phyloP scores from a whole-genome alignment of 2,113 vertebrate genomes.

The Halichoeres trimaculatus region DNA sequence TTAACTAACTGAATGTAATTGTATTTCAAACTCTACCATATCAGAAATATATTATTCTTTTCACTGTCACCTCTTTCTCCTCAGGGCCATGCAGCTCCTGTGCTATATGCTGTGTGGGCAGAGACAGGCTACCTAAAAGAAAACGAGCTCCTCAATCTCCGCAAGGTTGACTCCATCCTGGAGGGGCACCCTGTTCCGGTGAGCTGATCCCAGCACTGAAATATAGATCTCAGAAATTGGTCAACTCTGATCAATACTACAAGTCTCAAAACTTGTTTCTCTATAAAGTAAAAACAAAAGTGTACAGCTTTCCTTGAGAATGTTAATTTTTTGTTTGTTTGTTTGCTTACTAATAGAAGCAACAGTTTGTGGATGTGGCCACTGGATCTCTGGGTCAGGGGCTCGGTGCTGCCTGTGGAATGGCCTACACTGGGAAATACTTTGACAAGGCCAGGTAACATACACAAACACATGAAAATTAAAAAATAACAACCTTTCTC shows the following conservation, averaged over 20 bases:
- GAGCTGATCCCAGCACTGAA: constrained; percentile 59
- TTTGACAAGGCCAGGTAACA: constrained; percentile 93
- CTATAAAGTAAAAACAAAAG: background rate
- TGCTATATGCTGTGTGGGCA: constrained; percentile 93
- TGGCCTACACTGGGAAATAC: constrained; percentile 96
- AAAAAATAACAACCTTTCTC: background rate
- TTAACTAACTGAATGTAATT: too few species aligned
- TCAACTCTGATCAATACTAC: background rate
- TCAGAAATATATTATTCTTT: too few species aligned
- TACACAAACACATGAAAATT: constrained; percentile 6
- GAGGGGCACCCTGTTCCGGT: constrained; percentile 96
- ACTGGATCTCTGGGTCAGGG: constrained; percentile 96
- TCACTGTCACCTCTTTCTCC: background rate
- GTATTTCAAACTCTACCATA: too few species aligned
- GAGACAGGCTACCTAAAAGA: constrained; percentile 93
- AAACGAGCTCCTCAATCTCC: constrained; percentile 90
- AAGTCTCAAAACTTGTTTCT: background rate
- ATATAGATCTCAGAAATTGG: background rate
- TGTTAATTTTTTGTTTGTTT: constrained; percentile 21
- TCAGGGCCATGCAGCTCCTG: constrained; percentile 94
- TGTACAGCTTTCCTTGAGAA: background rate
- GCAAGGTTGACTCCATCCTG: constrained; percentile 93
- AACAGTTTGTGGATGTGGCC: constrained; percentile 95
- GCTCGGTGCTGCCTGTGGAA: constrained; percentile 94
- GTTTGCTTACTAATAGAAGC: constrained; percentile 84